Evolutionary conservation across 2,888 invertebrate genomes (phyloP), one percentile per base, ranked within the genome.

Genomic region (Periphyllus acericola): DNA sequence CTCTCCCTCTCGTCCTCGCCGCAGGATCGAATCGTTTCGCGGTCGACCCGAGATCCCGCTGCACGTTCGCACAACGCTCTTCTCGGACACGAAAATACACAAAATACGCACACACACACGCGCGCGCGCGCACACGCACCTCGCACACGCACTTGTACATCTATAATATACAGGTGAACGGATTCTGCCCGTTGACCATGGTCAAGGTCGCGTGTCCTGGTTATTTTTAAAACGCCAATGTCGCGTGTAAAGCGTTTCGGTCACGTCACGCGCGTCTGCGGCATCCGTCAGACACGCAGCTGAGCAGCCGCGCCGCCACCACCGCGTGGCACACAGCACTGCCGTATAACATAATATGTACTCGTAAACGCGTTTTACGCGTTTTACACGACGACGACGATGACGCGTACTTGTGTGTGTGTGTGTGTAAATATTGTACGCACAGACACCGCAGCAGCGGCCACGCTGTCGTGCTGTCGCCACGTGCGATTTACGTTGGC

Each of bases 241-340:
- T 87, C 87, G 87, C 87, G 87, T 87, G 87, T 81, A 81, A 87
- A 87, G 80, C 74, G 87, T 87, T 87, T 87, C 36, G 87, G 87
- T 87, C 87, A 87, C 87, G 87, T 81, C 87, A 87, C 60, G 87
- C 80, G 80, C 81, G 87, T 81, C 80, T 87, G 81, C 81, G 87
- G 81, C 87, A 81, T 87, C 87, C 87, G 87, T 80, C 87, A 87
- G 87, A 87, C 87, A 87, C 87, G 87, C 87, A 87, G 87, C 87
- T 14, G 87, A 66, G 66, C 81, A 34, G 87, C 80, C 81, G 66
- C 60, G 60, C 71, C 52, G 66, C 72, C 32, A 0, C n/a, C 74
- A 19, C 75, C 32, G 34, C 68, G n/a, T n/a, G n/a, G 52, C 21
- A 34, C 74, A 25, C 60, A 9, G 29, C 83, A 83, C 40, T 36